phyloP scores from a whole-genome alignment of 2,888 invertebrate species.

The Apotomis betuletana region DNA sequence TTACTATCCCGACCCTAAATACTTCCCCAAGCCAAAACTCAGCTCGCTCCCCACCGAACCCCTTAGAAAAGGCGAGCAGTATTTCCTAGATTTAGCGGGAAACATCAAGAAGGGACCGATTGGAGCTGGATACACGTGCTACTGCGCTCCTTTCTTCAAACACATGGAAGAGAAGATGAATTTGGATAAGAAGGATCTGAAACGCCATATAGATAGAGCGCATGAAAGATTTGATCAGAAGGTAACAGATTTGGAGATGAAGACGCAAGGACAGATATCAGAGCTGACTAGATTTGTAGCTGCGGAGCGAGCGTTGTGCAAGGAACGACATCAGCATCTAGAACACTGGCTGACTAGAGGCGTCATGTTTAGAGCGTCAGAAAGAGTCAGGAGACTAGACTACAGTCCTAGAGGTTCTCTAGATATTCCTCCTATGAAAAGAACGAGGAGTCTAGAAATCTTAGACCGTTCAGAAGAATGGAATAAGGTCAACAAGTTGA shows the following conservation, averaged over 20 bases:
- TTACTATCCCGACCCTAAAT: slow-evolving; percentile 93
- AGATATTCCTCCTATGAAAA: slow-evolving; percentile 83
- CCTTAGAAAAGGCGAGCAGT: slow-evolving; percentile 94
- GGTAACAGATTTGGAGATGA: slow-evolving; percentile 90
- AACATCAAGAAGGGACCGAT: slow-evolving; percentile 97
- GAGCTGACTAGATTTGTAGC: slow-evolving; percentile 87
- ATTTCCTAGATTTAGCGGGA: slow-evolving; percentile 96
- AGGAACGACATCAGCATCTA: slow-evolving; percentile 86
- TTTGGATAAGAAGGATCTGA: slow-evolving; percentile 90
- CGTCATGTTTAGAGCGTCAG: slow-evolving; percentile 83
- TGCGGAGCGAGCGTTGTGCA: slow-evolving; percentile 84
- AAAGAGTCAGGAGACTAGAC: slow-evolving; percentile 75
- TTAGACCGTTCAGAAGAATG: slow-evolving; percentile 81
- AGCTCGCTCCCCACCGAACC: slow-evolving; percentile 94
- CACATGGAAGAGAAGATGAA: slow-evolving; percentile 93
- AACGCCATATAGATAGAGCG: slow-evolving; percentile 90
- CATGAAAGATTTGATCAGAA: slow-evolving; percentile 91
- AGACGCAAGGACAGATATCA: slow-evolving; percentile 88
- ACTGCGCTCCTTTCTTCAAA: slow-evolving; percentile 95
- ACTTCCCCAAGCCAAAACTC: slow-evolving; percentile 92
- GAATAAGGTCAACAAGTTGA: slow-evolving; percentile 71
- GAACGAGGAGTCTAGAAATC: slow-evolving; percentile 89
- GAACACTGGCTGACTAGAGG: slow-evolving; percentile 88
- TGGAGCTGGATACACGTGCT: slow-evolving; percentile 96
- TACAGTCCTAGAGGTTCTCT: slow-evolving; percentile 80